Conservation (phyloP, 2,113 vertebrate genomes). For the Myrmecophaga tridactyla region DNA sequence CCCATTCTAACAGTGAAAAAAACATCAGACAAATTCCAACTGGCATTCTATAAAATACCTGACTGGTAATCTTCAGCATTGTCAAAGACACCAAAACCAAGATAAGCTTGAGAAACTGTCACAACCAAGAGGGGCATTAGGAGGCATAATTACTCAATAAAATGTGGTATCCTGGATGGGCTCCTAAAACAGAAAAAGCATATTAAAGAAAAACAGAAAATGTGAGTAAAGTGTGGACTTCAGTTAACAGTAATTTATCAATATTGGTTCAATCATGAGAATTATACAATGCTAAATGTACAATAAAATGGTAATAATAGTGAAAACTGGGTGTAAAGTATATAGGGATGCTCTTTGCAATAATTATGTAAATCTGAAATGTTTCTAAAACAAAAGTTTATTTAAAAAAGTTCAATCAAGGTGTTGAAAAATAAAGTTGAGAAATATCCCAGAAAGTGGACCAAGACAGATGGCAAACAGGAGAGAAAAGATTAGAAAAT, state of each 20-base stretch:
- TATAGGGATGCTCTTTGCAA: not conserved
- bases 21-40: not conserved
- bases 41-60: not conserved
- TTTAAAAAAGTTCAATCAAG: not conserved
- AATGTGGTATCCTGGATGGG: not conserved
- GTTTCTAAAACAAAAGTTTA: not conserved
- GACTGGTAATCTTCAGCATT: not conserved
- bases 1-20: not conserved
- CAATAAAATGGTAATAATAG: not conserved
- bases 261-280: not conserved
- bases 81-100: not conserved
- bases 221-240: not conserved
- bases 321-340: not conserved
- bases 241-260: not conserved
- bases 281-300: not conserved
- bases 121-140: not conserved
- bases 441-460: not conserved
- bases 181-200: not conserved
- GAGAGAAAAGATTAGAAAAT: not conserved
- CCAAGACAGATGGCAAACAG: not conserved
- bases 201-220: not conserved
- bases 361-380: slow-evolving; percentile 4
- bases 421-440: not conserved
- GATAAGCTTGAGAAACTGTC: not conserved
- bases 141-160: not conserved